These are phyloP conservation scores for Hymenopus coronatus DNA, from an alignment of 2,888 invertebrate species.

Conservation along the genomic window DNA sequence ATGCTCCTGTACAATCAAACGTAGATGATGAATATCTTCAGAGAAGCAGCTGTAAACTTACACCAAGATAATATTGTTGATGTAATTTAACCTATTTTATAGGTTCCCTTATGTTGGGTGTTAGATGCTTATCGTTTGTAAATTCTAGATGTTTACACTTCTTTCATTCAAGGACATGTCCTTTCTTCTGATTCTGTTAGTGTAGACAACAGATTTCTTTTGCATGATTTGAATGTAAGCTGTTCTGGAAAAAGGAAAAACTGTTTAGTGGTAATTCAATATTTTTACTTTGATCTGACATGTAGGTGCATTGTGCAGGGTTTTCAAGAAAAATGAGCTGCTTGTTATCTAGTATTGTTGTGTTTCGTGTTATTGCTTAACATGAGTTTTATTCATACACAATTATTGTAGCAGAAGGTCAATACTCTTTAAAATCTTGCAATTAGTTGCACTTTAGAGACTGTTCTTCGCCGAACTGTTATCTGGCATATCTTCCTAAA, in stretches of 20 bases:
- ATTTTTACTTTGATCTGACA: background rate
- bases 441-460: background rate
- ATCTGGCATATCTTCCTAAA: background rate
- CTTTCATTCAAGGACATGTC: background rate
- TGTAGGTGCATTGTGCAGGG: background rate
- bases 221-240: background rate
- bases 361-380: background rate
- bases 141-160: background rate
- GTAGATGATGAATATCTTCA: slow-evolving; percentile 37
- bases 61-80: background rate
- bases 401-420: background rate
- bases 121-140: background rate
- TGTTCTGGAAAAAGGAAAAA: background rate
- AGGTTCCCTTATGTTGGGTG: background rate
- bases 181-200: background rate
- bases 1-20: slow-evolving; percentile 47
- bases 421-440: background rate
- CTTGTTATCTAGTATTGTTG: background rate
- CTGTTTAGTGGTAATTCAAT: background rate
- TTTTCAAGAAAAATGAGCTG: background rate
- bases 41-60: background rate
- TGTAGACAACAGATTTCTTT: background rate
- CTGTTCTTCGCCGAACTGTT: background rate
- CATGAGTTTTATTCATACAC: background rate
- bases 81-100: background rate